A percentile compares a stretch with the other conserved stretches of the same genome.
These are phyloP conservation scores for Iguana delicatissima DNA, from an alignment of 2,797 vertebrate species.

Conservation along the genomic window DNA sequence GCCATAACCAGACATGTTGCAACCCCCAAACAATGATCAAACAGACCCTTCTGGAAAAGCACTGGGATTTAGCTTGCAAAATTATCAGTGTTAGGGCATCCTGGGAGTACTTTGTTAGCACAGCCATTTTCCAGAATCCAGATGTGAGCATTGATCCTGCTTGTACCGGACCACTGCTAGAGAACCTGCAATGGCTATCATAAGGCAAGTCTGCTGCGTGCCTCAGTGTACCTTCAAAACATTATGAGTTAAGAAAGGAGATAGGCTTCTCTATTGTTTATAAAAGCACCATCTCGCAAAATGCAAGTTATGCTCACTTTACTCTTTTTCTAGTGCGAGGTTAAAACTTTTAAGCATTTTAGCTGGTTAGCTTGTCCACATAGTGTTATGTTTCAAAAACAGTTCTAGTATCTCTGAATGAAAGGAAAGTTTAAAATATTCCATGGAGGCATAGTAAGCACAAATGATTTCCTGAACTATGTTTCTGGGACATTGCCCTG, in stretches of 20 bases:
- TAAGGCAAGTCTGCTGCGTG: no score
- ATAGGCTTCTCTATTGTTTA: not conserved
- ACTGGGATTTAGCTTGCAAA: conserved; percentile 34
- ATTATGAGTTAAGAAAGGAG: not conserved
- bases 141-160: not conserved
- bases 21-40: conserved; percentile 32
- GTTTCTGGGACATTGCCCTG: not conserved
- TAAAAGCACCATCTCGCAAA: not conserved
- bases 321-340: not conserved
- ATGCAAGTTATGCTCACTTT: not conserved
- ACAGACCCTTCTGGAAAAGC: not conserved
- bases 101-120: not conserved
- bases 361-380: not conserved
- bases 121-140: conserved; percentile 5
- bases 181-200: not conserved
- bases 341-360: not conserved
- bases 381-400: not conserved
- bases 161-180: not conserved
- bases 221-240: not conserved
- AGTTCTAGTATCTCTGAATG: not conserved
- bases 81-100: conserved; percentile 9
- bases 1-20: conserved; percentile 56
- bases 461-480: no score
- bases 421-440: not conserved
- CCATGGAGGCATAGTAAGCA: not conserved